Evolutionary conservation across 2,797 vertebrate species (phyloP).

Genomic region (Sarcoramphus papa): DNA sequence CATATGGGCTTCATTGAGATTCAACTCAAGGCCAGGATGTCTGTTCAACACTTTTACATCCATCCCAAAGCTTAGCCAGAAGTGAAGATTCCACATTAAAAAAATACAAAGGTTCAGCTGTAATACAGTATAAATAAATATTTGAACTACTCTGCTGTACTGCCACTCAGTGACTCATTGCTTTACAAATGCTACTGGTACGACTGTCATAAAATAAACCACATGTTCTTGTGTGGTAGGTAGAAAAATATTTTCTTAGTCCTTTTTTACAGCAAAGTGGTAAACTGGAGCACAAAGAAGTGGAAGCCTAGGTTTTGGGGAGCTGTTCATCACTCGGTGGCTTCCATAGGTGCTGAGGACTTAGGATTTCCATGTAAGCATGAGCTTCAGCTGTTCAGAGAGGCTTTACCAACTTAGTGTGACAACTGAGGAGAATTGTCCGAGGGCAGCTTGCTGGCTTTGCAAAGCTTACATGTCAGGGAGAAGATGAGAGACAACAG

Average conservation of each 20-base stretch:
- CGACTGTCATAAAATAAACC: neutral
- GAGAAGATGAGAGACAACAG: neutral
- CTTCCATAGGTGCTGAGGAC: neutral
- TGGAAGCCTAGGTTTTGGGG: neutral
- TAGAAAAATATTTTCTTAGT: conserved; percentile 20
- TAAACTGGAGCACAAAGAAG: neutral
- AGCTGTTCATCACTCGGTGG: accelerated
- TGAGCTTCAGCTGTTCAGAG: neutral
- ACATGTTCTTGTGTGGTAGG: neutral
- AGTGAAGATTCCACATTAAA: neutral
- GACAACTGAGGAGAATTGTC: neutral
- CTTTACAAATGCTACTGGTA: conserved; percentile 16
- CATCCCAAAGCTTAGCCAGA: neutral
- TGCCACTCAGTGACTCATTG: conserved; percentile 4
- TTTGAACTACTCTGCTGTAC: neutral
- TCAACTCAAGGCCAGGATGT: neutral
- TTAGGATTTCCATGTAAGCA: neutral
- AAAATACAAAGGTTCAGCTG: neutral
- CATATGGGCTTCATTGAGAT: neutral
- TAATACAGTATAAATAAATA: conserved; percentile 9
- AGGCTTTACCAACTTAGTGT: neutral
- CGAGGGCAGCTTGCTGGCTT: neutral
- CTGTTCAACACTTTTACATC: neutral
- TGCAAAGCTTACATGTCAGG: neutral
- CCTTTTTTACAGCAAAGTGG: neutral